Conservation (phyloP, 2,888 invertebrate species). For the Monoplex corrugatus region DNA sequence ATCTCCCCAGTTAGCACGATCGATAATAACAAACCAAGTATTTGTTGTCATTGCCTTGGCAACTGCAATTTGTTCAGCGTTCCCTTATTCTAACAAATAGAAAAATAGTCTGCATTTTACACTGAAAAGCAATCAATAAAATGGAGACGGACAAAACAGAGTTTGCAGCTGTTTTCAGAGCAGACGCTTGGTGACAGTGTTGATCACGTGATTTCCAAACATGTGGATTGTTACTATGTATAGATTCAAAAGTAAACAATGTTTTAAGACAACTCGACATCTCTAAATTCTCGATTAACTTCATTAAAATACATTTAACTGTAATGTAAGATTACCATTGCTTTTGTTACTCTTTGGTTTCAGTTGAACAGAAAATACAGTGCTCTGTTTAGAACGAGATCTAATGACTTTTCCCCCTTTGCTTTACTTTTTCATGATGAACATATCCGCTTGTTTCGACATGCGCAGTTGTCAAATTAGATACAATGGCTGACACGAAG, state of each 20-base stretch:
- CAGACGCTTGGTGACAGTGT: constrained; percentile 40
- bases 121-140: neutral
- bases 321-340: neutral
- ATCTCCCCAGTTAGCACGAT: constrained; percentile 33
- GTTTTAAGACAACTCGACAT: neutral
- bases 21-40: constrained; percentile 50
- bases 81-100: neutral
- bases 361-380: neutral
- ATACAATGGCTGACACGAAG: constrained; percentile 76
- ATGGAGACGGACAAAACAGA: neutral
- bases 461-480: constrained; percentile 55
- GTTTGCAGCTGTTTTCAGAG: neutral
- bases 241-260: constrained; percentile 51
- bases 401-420: neutral
- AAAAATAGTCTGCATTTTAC: neutral
- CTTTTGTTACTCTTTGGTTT: neutral
- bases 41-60: constrained; percentile 41
- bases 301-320: neutral
- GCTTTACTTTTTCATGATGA: constrained; percentile 15
- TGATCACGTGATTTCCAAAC: constrained; percentile 53
- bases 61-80: neutral
- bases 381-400: too few relatives aligned
- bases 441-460: constrained; percentile 48
- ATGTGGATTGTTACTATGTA: constrained; percentile 57
- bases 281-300: neutral